Percentiles rank a stretch among this genome's conserved stretches.
phyloP scores from a whole-genome alignment of 2,888 invertebrate species.

The Mystacides longicornis region DNA sequence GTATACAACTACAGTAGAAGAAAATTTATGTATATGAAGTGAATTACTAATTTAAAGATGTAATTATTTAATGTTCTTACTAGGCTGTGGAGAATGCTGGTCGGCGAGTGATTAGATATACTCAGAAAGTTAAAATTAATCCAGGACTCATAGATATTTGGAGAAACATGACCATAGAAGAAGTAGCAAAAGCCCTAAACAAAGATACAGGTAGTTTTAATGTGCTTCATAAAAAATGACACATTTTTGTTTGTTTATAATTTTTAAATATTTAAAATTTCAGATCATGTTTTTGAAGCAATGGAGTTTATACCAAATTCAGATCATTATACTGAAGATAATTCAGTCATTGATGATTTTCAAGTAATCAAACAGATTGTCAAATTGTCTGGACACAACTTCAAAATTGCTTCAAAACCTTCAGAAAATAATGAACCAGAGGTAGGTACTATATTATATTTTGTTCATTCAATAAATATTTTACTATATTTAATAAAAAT shows the following conservation, averaged over 20 bases:
- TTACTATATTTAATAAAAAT: no score
- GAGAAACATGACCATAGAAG: slow-evolving; percentile 71
- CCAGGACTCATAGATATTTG: slow-evolving; percentile 59
- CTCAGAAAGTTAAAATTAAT: slow-evolving; percentile 48
- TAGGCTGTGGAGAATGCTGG: slow-evolving; percentile 36
- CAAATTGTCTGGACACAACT: slow-evolving; percentile 59
- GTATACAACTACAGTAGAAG: neutral
- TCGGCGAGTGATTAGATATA: slow-evolving; percentile 51
- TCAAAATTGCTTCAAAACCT: slow-evolving; percentile 49
- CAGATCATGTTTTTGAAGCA: slow-evolving; percentile 63
- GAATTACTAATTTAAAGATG: no score
- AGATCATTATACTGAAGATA: slow-evolving; percentile 45
- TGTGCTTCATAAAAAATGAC: neutral
- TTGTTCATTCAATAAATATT: neutral
- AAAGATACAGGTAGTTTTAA: slow-evolving; percentile 50
- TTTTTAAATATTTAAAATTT: slow-evolving; percentile 28
- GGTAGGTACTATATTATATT: slow-evolving; percentile 25
- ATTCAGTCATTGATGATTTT: slow-evolving; percentile 55
- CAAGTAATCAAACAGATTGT: slow-evolving; percentile 60
- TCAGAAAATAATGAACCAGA: slow-evolving; percentile 37
- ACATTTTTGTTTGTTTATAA: no score
- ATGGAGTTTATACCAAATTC: slow-evolving; percentile 58
- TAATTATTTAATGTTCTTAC: slow-evolving; percentile 3
- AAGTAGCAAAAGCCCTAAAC: slow-evolving; percentile 59
- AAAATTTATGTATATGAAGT: neutral